phyloP scores from a whole-genome alignment of 1,140 invertebrate genomes.

The Oryctes rhinoceros region DNA sequence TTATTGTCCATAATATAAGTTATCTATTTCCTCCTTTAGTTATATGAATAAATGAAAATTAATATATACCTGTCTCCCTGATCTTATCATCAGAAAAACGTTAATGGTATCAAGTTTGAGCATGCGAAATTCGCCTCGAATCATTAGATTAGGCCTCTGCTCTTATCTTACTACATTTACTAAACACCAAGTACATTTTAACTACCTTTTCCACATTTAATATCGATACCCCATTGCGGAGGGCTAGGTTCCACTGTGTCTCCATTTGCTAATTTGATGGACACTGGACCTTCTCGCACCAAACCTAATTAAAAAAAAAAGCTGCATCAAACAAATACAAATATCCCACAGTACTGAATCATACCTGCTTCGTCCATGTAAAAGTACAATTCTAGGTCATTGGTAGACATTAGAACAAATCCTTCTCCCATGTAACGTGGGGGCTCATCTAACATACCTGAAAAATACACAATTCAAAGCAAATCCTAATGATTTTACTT shows the following conservation, averaged over 20 bases:
- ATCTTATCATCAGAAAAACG: too few relatives aligned
- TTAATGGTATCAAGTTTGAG: too few relatives aligned
- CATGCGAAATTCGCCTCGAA: too few relatives aligned
- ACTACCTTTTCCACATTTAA: conserved; percentile 91
- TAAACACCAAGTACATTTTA: too few relatives aligned
- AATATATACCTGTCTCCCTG: too few relatives aligned
- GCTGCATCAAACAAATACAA: too few relatives aligned
- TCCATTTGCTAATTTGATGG: conserved; percentile 90
- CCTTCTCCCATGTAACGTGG: conserved; percentile 98
- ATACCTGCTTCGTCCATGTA: conserved; percentile 93
- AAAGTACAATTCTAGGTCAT: conserved; percentile 93
- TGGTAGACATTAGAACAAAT: conserved; percentile 95
- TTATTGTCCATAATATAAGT: too few relatives aligned
- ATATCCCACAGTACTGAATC: neutral
- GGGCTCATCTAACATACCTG: conserved; percentile 88
- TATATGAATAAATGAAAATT: too few relatives aligned
- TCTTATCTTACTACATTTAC: too few relatives aligned
- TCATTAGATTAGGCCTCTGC: too few relatives aligned
- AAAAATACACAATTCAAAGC: neutral
- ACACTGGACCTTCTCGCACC: conserved; percentile 88
- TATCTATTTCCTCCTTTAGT: too few relatives aligned
- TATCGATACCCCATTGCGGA: conserved; percentile 93
- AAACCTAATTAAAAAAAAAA: conserved; percentile 65
- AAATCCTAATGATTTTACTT: neutral
- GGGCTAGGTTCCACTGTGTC: conserved; percentile 91